These are phyloP conservation scores for Diadumene lineata DNA, from an alignment of 92 coral and sea anemone species.

Conservation along the genomic window DNA sequence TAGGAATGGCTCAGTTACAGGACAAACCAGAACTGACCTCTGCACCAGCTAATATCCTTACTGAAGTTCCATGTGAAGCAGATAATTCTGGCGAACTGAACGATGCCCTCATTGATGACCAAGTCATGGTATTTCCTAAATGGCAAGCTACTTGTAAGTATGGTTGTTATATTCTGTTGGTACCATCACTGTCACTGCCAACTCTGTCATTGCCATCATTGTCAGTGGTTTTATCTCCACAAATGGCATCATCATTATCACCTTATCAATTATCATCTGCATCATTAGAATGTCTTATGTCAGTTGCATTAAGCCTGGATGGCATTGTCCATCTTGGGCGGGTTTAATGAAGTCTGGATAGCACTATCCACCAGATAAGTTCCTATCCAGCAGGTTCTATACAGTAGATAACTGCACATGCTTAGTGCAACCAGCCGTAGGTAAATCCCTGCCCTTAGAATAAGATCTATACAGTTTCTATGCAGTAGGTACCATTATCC, in stretches of 20 bases:
- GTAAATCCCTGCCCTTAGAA: no score
- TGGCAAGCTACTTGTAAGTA: conserved; percentile 80
- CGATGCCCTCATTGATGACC: conserved; percentile 83
- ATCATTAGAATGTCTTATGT: no score
- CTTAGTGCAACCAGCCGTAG: no score
- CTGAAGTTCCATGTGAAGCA: conserved; percentile 58
- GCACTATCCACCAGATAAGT: no score
- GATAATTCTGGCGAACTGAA: conserved; percentile 50
- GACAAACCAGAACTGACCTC: conserved; percentile 60
- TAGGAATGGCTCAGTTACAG: conserved; percentile 86
- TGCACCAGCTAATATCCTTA: conserved; percentile 51
- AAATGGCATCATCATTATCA: neutral
- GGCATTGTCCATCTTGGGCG: no score
- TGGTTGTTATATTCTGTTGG: neutral
- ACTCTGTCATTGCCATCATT: neutral
- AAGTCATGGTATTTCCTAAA: conserved; percentile 83
- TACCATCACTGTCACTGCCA: neutral
- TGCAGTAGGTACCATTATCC: no score
- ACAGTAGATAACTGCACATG: no score
- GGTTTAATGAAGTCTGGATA: no score
- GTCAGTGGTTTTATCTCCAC: neutral
- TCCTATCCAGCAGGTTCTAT: no score
- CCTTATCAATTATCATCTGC: no score
- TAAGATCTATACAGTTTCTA: no score
- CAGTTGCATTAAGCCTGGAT: no score